Evolutionary conservation across 2,113 vertebrate genomes (phyloP).

Genomic region (Saccopteryx leptura): DNA sequence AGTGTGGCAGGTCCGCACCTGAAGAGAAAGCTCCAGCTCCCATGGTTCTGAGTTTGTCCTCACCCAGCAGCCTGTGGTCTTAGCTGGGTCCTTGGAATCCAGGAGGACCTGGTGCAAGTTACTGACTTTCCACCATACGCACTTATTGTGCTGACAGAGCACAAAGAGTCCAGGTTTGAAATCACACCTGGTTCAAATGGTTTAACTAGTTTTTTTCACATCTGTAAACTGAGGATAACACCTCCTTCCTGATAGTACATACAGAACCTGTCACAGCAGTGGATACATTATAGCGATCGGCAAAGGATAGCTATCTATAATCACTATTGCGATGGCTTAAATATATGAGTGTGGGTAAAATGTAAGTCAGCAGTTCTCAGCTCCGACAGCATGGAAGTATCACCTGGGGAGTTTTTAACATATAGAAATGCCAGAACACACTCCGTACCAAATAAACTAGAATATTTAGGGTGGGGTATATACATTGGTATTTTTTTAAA

Average conservation of each 20-base stretch:
- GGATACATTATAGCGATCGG: not conserved
- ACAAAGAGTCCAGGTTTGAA: not conserved
- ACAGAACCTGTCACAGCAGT: not conserved
- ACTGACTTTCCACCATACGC: not conserved
- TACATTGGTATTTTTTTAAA: not conserved
- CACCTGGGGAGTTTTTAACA: not conserved
- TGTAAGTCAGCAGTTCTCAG: not conserved
- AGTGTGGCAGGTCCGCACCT: not conserved
- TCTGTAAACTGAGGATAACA: not conserved
- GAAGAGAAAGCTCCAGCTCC: not conserved
- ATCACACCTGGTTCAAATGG: not conserved
- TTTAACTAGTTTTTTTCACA: not conserved
- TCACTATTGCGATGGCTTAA: not conserved
- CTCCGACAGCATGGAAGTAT: not conserved
- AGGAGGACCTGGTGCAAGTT: not conserved
- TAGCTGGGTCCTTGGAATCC: not conserved
- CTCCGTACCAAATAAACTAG: not conserved
- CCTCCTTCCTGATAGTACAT: not conserved
- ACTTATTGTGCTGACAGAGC: not conserved
- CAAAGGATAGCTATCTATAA: not conserved
- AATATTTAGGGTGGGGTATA: not conserved
- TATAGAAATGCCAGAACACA: not conserved
- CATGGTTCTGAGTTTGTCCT: not conserved
- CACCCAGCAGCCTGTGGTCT: not conserved
- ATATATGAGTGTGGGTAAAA: not conserved